These are phyloP conservation scores for Drosophila ironensis DNA, from an alignment of 1,140 invertebrate species.

Conservation along the genomic window DNA sequence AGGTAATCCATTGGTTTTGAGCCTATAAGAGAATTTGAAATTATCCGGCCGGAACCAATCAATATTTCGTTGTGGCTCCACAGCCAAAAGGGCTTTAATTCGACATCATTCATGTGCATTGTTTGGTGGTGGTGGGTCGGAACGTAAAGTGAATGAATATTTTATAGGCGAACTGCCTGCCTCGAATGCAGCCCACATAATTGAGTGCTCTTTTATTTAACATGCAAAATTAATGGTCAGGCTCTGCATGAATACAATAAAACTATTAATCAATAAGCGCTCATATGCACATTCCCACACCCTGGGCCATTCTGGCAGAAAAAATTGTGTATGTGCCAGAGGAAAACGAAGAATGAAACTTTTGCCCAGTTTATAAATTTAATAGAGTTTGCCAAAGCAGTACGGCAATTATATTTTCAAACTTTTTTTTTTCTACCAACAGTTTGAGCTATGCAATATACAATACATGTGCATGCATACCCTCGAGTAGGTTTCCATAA, in stretches of 20 bases:
- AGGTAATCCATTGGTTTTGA: slow-evolving; percentile 1
- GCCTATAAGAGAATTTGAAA: slow-evolving; percentile 6
- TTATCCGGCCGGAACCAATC: slow-evolving; percentile 9
- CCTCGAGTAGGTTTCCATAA: background rate
- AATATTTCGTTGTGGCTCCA: slow-evolving; percentile 13
- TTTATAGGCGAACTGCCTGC: slow-evolving; percentile 13
- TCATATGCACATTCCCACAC: slow-evolving; percentile 29
- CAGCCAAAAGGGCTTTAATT: slow-evolving; percentile 19
- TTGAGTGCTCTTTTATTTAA: slow-evolving; percentile 70
- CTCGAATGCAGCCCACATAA: slow-evolving; percentile 44
- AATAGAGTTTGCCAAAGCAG: slow-evolving; percentile 60
- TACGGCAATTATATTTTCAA: slow-evolving; percentile 70
- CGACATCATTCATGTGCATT: slow-evolving; percentile 42
- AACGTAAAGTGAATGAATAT: slow-evolving; percentile 44
- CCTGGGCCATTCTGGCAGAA: slow-evolving; percentile 4
- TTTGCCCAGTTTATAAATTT: slow-evolving; percentile 66
- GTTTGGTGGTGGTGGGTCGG: slow-evolving; percentile 27
- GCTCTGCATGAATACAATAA: slow-evolving; percentile 56
- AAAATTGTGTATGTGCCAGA: slow-evolving; percentile 3
- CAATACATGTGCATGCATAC: background rate
- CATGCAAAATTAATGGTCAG: slow-evolving; percentile 65
- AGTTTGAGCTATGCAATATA: background rate
- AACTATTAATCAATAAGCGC: slow-evolving; percentile 70
- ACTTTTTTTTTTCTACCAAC: slow-evolving; percentile 56
- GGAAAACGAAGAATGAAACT: slow-evolving; percentile 16